These are phyloP conservation scores for Heliconius cydno DNA, from an alignment of 2,888 invertebrate genomes.

Conservation along the genomic window DNA sequence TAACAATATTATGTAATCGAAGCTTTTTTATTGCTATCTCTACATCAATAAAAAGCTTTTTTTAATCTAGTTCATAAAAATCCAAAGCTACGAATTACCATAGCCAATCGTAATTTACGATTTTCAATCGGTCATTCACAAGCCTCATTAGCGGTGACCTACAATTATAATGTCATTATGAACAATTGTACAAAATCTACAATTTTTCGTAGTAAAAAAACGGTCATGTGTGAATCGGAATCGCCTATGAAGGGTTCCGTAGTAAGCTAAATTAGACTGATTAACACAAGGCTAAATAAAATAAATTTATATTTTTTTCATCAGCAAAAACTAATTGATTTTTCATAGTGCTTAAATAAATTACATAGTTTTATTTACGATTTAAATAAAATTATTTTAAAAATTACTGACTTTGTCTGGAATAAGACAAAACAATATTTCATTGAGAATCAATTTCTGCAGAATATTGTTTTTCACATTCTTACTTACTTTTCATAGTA, in stretches of 20 bases:
- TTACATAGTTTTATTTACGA: background rate
- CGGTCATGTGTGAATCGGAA: background rate
- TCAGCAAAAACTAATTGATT: background rate
- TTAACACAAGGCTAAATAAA: no score
- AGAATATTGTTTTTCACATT: no score
- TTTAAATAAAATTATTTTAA: background rate
- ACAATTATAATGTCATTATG: slow-evolving; percentile 23
- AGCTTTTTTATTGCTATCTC: background rate
- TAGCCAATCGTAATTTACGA: background rate
- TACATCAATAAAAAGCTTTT: background rate
- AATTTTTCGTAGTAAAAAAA: background rate
- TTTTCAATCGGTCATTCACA: slow-evolving; percentile 8
- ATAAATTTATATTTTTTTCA: background rate
- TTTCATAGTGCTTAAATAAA: background rate
- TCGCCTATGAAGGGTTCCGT: background rate
- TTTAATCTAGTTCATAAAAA: background rate
- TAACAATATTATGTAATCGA: background rate
- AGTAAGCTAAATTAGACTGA: background rate
- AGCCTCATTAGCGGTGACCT: slow-evolving; percentile 8
- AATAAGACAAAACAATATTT: no score
- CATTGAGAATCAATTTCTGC: no score
- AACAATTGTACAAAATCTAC: slow-evolving; percentile 4
- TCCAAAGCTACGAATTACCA: background rate
- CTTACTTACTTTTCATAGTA: no score
- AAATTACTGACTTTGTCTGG: background rate